Evolutionary conservation across 2,797 vertebrate species (phyloP), one percentile per base, ranked within the genome.

Genomic region (Rhabdomys pumilio): DNA sequence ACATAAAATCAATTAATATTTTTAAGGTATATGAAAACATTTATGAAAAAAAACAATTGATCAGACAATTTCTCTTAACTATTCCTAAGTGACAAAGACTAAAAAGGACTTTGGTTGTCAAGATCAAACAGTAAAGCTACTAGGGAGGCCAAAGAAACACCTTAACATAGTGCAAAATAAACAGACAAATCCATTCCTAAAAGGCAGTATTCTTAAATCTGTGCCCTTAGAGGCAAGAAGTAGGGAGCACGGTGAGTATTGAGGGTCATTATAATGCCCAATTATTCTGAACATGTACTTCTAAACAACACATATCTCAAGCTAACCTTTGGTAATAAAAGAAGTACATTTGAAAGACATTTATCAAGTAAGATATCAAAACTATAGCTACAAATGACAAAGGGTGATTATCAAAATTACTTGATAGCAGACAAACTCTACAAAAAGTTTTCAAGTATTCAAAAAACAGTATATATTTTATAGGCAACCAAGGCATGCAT

Each of bases 281-380:
- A 15, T 38, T 55, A 38, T 19, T 87, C 84, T 55, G n/a, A 53
- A 38, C 63, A 86, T 3, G 41, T 14, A 89, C 44, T 89, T 63
- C 93, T 55, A 90, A 92, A 94, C 13, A 29, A 73, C 6, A 92
- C 31, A 47, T 3, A 53, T 14, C 44, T 86, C 65, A 92, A 94
- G 83, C 84, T 59, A 88, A 69, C 53, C 73, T 41, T 77, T 88
- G 29, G 53, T 76, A 94, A 88, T 38, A 34, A 8, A 77, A 76
- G 34, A 89, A 67, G 41, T 19, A 80, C 34, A 90, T 20, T 79
- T 90, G 81, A 84, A 7, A 72, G 81, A 59, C 86, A 22, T 57
- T 90, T 93, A 91, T 47, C 26, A 86, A 63, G 61, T 44, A 89
- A 77, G 91, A 90, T 47, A 94, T 50, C 15, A 92, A 87, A 87